phyloP scores from a whole-genome alignment of 2,797 vertebrate genomes.

The Coluber constrictor region DNA sequence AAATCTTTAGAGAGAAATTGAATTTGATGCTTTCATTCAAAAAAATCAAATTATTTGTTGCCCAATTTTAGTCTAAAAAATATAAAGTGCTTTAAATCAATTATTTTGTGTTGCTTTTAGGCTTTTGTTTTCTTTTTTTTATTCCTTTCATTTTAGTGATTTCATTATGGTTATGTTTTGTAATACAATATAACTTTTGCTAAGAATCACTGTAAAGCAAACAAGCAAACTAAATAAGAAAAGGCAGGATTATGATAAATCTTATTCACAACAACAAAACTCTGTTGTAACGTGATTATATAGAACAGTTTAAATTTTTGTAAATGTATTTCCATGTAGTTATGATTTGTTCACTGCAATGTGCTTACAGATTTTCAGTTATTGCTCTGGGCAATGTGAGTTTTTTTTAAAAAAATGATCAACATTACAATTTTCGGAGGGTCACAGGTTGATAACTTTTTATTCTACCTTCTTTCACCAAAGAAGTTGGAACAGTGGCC shows the following conservation, averaged over 20 bases:
- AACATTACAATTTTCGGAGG: background rate
- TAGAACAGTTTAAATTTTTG: background rate
- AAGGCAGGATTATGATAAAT: background rate
- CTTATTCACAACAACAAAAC: background rate
- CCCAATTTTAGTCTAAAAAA: background rate
- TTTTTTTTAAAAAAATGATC: background rate
- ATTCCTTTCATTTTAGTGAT: background rate
- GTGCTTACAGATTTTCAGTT: background rate
- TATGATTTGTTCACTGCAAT: background rate
- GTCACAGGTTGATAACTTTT: background rate
- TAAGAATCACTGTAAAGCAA: background rate
- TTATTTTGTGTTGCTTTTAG: background rate
- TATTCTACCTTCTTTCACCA: too few relatives aligned
- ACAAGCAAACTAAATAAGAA: background rate
- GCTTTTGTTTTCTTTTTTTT: background rate
- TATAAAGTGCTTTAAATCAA: slow-evolving; percentile 10
- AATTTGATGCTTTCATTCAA: background rate
- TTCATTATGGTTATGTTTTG: background rate
- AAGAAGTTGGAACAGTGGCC: background rate
- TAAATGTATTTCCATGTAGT: background rate
- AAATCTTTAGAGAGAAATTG: background rate
- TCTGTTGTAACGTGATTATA: background rate
- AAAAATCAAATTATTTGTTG: slow-evolving; percentile 12
- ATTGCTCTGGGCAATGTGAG: background rate
- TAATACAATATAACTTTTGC: background rate